Conservation (phyloP, 2,888 invertebrate species). For the Isoperla grammatica region DNA sequence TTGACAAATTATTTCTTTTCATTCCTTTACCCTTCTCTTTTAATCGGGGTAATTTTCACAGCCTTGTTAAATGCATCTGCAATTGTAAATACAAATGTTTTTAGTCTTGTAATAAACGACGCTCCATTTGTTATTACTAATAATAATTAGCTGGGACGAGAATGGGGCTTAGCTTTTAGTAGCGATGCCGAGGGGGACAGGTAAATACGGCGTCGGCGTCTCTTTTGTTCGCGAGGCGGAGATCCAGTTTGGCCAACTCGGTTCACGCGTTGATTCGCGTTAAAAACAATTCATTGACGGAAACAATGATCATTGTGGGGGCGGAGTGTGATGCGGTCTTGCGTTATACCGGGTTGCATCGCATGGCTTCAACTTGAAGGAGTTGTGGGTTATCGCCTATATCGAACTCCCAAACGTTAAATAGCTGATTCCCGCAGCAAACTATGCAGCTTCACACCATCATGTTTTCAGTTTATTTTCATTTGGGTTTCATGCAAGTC, state of each 20-base stretch:
- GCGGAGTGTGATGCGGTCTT: too few species aligned
- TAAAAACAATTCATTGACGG: too few species aligned
- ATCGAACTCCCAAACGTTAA: too few species aligned
- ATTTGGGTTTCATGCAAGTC: too few species aligned
- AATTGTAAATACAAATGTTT: constrained; percentile 7
- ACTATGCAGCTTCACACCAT: too few species aligned
- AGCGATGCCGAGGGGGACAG: background rate
- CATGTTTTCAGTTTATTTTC: too few species aligned
- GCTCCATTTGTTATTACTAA: constrained; percentile 22
- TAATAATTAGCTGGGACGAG: constrained; percentile 15
- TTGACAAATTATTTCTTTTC: constrained; percentile 22
- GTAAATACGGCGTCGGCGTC: constrained; percentile 13
- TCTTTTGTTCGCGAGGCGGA: background rate
- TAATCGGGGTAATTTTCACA: background rate
- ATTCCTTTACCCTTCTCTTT: background rate
- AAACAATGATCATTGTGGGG: too few species aligned
- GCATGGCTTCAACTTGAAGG: too few species aligned
- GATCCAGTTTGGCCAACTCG: background rate
- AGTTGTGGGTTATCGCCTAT: too few species aligned
- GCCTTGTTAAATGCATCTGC: constrained; percentile 5
- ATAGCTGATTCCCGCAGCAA: too few species aligned
- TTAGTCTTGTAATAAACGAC: constrained; percentile 9
- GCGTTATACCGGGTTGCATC: too few species aligned
- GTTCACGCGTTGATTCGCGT: too few species aligned
- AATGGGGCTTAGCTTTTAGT: constrained; percentile 2